Evolutionary conservation across 2,797 vertebrate genomes (phyloP).

Genomic region (Falco rusticolus): DNA sequence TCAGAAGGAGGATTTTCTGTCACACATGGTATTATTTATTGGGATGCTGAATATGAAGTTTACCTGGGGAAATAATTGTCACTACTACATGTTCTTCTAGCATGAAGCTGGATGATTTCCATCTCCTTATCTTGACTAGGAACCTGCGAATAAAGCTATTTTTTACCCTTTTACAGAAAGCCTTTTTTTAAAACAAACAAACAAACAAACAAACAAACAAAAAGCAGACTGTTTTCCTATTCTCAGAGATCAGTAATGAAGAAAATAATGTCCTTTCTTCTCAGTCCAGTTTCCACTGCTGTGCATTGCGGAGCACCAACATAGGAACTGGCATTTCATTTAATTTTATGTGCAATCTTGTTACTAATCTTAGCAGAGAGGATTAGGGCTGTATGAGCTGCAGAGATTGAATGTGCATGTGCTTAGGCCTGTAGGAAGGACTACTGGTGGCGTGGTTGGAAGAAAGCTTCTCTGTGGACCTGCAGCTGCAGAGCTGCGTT

Average conservation of each 20-base stretch:
- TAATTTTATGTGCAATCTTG: background rate
- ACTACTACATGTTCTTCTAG: background rate
- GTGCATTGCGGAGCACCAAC: background rate
- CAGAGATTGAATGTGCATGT: background rate
- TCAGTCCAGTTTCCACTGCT: background rate
- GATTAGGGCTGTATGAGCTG: background rate
- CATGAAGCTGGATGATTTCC: background rate
- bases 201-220: no score
- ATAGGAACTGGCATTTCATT: background rate
- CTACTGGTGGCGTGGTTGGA: background rate
- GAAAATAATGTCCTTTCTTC: constrained; percentile 1
- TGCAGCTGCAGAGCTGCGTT: background rate
- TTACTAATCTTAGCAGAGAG: background rate
- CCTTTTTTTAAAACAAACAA: background rate
- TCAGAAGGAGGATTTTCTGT: background rate
- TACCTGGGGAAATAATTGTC: background rate
- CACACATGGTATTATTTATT: background rate
- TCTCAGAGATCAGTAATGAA: background rate
- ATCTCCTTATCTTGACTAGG: background rate
- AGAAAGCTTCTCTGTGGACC: background rate
- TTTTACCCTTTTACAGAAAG: background rate
- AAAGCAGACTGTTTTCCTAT: background rate
- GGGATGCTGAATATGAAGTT: background rate
- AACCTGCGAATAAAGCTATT: background rate
- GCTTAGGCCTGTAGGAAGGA: background rate